phyloP scores from a whole-genome alignment of 2,797 vertebrate species.

The Anabas testudineus region DNA sequence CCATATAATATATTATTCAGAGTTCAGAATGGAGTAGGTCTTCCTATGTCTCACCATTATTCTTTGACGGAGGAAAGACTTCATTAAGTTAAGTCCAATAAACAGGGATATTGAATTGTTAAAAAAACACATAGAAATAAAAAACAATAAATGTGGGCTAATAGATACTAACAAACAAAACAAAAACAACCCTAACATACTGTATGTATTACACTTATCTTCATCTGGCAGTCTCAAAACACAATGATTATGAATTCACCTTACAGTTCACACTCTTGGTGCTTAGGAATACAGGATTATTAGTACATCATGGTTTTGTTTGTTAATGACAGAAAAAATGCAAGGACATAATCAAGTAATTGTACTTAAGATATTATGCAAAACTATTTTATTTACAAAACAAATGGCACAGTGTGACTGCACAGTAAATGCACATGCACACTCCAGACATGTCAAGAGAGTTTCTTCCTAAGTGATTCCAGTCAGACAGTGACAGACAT shows the following conservation, averaged over 20 bases:
- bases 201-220: too few relatives aligned
- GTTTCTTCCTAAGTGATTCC: slow-evolving; percentile 82
- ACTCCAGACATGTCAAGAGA: slow-evolving; percentile 87
- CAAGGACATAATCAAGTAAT: slow-evolving; percentile 29
- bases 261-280: background rate
- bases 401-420: slow-evolving; percentile 96
- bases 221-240: background rate
- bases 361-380: slow-evolving; percentile 87
- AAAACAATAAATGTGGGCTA: too few relatives aligned
- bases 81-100: too few relatives aligned
- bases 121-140: too few relatives aligned
- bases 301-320: background rate
- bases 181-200: too few relatives aligned
- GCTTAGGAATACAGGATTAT: too few relatives aligned
- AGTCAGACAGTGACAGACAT: slow-evolving; percentile 86
- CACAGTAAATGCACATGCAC: slow-evolving; percentile 92
- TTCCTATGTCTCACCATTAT: too few relatives aligned
- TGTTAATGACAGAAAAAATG: slow-evolving; percentile 9
- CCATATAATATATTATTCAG: too few relatives aligned
- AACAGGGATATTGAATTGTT: too few relatives aligned
- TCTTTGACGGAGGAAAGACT: too few relatives aligned
- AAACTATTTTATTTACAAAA: slow-evolving; percentile 99
- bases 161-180: too few relatives aligned
- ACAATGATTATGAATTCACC: background rate
- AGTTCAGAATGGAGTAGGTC: too few relatives aligned